Conservation (phyloP, 2,797 vertebrate genomes). For the Pseudochaenichthys georgianus region DNA sequence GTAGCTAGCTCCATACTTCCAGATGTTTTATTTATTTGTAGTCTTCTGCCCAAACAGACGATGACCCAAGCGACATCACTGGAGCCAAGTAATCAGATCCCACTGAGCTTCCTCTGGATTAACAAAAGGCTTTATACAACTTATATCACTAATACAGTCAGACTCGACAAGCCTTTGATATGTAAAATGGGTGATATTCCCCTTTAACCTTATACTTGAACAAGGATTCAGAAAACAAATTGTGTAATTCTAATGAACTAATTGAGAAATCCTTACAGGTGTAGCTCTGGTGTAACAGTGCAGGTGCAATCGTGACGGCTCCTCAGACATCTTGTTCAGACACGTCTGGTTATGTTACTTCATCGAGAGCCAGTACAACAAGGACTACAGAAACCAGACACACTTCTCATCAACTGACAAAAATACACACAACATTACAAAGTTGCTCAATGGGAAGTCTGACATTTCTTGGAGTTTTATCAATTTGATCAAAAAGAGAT, state of each 20-base stretch:
- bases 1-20: not conserved
- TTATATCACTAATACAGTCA: no score
- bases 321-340: constrained; percentile 59
- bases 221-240: not conserved
- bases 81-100: not conserved
- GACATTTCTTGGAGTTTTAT: constrained; percentile 10
- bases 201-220: not conserved
- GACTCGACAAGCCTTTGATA: no score
- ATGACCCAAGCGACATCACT: no score
- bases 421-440: constrained; percentile 37
- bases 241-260: constrained; percentile 4
- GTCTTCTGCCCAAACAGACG: not conserved
- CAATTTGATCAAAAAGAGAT: not conserved
- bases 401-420: constrained; percentile 8
- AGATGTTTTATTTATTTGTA: constrained; percentile 27
- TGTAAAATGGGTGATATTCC: no score
- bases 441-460: constrained; percentile 40
- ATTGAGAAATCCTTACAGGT: constrained; percentile 44
- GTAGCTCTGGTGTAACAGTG: constrained; percentile 37
- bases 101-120: not conserved
- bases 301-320: constrained; percentile 59
- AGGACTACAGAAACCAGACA: constrained; percentile 46
- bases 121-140: not conserved
- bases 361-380: constrained; percentile 37
- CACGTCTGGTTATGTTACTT: constrained; percentile 62